Evolutionary conservation across 2,113 vertebrate genomes (phyloP), one percentile per base, ranked within the genome.

Genomic region (Rousettus leschenaultii): DNA sequence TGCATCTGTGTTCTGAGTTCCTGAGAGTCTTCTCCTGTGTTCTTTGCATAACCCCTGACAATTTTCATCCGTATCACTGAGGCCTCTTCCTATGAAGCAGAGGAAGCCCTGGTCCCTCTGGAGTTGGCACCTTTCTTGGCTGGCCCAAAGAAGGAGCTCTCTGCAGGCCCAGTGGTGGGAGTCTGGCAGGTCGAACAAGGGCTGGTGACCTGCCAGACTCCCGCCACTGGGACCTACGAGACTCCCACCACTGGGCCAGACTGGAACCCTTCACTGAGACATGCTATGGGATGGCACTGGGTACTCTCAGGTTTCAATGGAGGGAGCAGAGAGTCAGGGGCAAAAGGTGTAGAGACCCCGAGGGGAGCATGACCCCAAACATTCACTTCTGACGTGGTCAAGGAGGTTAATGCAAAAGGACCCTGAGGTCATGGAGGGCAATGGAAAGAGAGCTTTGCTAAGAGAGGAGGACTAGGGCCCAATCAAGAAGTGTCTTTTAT

Each of bases 401-500:
- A 8, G 16, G 3, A 26, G 24, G 40, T 55, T 35, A 11, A 33
- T 55, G 43, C 18, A 6, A 55, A 88, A 78, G 40, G 68, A n/a
- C 2, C 6, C 33, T 19, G 14, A 24, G 53, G 78, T 11, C 8
- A 2, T 51, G 3, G 57, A 61, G 3, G 61, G 35, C 63, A 28
- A 16, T 11, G 57, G 18, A 35, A 38, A 89, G 21, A 24, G 55
- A 48, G 35, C 66, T 61, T 33, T 48, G 71, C 57, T 12, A 1
- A 14, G 33, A 68, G 48, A 70, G 61, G 38, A 65, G 28, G 68
- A 22, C 33, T 3, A 40, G 55, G 19, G 7, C 24, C 80, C 21
- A 5, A 0, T 10, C 7, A 0, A 57, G 45, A 22, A 61, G 13
- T 0, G 7, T 35, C 71, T 28, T 53, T 30, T 7, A 9, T 21